A percentile compares a stretch with the other conserved stretches of the same genome.
Conservation (phyloP, 53 echinoderm and acorn worm genomes). For the Pentamera pediparva region DNA sequence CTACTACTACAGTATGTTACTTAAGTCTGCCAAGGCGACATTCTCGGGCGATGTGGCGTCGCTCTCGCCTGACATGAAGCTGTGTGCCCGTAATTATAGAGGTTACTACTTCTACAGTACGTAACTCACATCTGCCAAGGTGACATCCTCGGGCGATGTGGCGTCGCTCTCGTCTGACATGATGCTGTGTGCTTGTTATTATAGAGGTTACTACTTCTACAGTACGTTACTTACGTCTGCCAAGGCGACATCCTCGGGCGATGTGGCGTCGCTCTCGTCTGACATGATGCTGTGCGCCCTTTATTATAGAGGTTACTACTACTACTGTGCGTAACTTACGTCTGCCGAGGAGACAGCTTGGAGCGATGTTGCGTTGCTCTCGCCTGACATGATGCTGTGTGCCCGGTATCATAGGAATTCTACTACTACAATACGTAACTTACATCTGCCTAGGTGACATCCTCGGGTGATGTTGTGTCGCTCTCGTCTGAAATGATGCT, state of each 20-base stretch:
- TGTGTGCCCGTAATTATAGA: no score
- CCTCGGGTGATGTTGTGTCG: conserved; percentile 14
- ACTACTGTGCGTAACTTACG: no score
- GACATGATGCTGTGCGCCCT: conserved; percentile 32
- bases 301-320: no score
- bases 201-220: no score
- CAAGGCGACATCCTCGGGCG: conserved; percentile 19
- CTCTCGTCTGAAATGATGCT: conserved; percentile 24
- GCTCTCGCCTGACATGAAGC: conserved; percentile 20
- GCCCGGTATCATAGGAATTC: no score
- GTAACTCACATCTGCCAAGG: conserved; percentile 21
- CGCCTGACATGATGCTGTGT: conserved; percentile 28
- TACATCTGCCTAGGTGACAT: conserved; percentile 14
- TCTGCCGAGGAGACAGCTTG: conserved; percentile 11
- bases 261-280: conserved; percentile 6
- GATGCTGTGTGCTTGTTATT: conserved; percentile 33
- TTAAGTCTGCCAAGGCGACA: conserved; percentile 12
- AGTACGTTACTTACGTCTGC: conserved; percentile 26
- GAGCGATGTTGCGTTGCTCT: not conserved
- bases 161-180: conserved; percentile 19
- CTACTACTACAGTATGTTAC: no score
- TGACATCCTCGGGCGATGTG: conserved; percentile 16
- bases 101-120: no score
- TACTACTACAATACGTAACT: no score
- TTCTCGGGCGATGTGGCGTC: conserved; percentile 13